Percentiles rank a stretch among this genome's conserved stretches.
phyloP scores from a whole-genome alignment of 2,888 invertebrate species.

The Macrophya annulata region DNA sequence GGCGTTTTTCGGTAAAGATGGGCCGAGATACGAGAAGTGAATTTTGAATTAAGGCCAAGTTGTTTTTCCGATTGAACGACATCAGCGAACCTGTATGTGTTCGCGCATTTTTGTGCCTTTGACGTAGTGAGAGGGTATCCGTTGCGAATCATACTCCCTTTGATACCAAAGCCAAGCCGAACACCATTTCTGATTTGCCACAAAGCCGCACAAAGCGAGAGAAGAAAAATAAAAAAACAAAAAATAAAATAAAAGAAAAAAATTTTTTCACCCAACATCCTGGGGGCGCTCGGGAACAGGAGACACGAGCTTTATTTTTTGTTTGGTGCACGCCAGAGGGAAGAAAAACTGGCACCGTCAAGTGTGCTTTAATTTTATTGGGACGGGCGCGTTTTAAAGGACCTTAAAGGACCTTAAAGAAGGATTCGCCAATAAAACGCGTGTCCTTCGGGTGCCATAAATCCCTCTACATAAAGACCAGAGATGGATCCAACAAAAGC shows the following conservation, averaged over 20 bases:
- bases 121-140: conserved; percentile 38
- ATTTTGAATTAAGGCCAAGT: conserved; percentile 35
- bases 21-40: conserved; percentile 13
- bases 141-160: conserved; percentile 45
- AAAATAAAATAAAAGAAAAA: too few relatives aligned
- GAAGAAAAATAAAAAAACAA: too few relatives aligned
- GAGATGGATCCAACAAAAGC: conserved; percentile 60
- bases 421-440: conserved; percentile 52
- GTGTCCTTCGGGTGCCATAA: conserved; percentile 52
- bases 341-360: conserved; percentile 43
- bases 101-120: conserved; percentile 40
- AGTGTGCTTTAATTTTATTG: conserved; percentile 55
- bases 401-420: conserved; percentile 48
- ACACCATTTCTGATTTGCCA: conserved; percentile 47
- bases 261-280: conserved; percentile 13
- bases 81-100: conserved; percentile 4
- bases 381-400: conserved; percentile 46
- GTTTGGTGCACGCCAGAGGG: conserved; percentile 28
- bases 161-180: conserved; percentile 43
- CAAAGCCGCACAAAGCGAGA: conserved; percentile 40
- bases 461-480: conserved; percentile 63
- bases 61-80: conserved; percentile 48
- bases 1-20: neutral
- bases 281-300: conserved; percentile 27
- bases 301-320: conserved; percentile 36